Base-by-base conservation (phyloP, 2,888 invertebrate species). In the Xestia sexstrigata region DNA sequence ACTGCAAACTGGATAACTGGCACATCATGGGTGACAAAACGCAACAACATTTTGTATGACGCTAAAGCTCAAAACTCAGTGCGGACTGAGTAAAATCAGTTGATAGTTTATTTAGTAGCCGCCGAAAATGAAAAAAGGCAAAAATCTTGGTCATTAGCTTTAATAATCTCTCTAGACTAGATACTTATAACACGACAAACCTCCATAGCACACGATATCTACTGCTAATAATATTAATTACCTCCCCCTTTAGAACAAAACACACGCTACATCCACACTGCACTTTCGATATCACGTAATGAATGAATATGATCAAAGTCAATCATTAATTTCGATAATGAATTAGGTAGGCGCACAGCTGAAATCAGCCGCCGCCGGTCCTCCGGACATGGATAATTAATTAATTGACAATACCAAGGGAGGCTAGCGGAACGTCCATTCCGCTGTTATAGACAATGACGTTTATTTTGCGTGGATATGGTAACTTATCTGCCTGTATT, bases 401-500 rank as follows among this genome's bases (percentile, higher is more conserved):
- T 95, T 95, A 95, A 95, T 95, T 94, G 94, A 93, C 93, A 93
- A 90, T 89, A 93, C 93, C 92, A 88, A 88, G 91, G 93, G 89
- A 73, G 26, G 45, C 35, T 86, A 81, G 80, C 81, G 85, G 78
- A 66, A 74, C 20, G 69, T 80, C 78, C 72, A 78, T 72, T 75
- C 52, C 30, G 60, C 76, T 84, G 65, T 79, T 84, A 65, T 70
- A 76, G 75, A 75, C 79, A 79, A 73, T 70, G 67, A 68, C 81
- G 91, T 93, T 93, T 92, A 89, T 90, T 92, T 92, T 90, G 91
- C 90, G 91, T 92, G 88, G 89, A 91, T 92, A 88, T 87, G 76
- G 78, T 87, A 90, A 90, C 89, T 13, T 72, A 58, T 9, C 68
- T 52, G 45, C 52, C 11, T 75, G 3, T 15, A 63, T 8, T 15